Evolutionary conservation across 2,797 vertebrate genomes (phyloP).

Genomic region (Phalanger gymnotis): DNA sequence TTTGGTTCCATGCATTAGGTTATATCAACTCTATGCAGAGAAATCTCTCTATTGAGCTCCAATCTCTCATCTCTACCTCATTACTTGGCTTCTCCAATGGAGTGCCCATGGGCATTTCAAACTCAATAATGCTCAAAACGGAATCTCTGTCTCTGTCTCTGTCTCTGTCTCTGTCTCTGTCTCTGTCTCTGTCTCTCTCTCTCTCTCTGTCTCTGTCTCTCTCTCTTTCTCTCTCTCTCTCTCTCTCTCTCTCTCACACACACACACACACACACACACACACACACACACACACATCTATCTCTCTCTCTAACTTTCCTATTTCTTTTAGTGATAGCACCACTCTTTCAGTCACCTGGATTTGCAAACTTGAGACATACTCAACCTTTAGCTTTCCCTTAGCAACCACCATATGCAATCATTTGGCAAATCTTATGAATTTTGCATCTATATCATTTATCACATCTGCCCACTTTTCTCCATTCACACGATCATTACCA

Average conservation of each 20-base stretch:
- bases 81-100: background rate
- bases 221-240: too few relatives aligned
- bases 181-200: too few relatives aligned
- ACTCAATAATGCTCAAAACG: background rate
- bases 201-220: too few relatives aligned
- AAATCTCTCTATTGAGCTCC: background rate
- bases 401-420: background rate
- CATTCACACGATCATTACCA: background rate
- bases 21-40: background rate
- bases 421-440: background rate
- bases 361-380: background rate
- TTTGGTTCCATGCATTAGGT: background rate
- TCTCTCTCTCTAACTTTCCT: background rate
- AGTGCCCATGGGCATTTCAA: background rate
- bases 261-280: too few relatives aligned
- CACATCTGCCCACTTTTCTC: background rate
- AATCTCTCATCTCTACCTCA: background rate
- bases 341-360: background rate
- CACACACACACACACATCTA: background rate
- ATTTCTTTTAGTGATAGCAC: background rate
- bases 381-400: background rate
- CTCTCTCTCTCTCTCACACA: too few relatives aligned
- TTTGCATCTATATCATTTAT: background rate
- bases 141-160: background rate
- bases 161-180: too few relatives aligned